phyloP scores from a whole-genome alignment of 2,113 vertebrate genomes.

The Phyllostomus discolor region DNA sequence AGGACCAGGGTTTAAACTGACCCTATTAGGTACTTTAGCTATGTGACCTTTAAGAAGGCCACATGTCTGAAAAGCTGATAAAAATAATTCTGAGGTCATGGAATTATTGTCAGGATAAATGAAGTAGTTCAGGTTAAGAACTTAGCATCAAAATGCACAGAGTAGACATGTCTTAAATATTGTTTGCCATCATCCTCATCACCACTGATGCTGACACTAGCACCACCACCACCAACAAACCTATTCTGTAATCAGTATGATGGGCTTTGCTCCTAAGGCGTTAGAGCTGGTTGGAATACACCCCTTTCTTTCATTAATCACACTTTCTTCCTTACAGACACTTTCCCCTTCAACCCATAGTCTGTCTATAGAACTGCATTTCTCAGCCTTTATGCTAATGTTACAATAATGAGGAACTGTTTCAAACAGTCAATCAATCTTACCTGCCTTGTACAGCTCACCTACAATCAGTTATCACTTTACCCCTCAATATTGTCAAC shows the following conservation, averaged over 20 bases:
- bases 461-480: neutral
- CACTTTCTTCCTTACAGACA: neutral
- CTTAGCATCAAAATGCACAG: neutral
- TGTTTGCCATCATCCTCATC: neutral
- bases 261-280: neutral
- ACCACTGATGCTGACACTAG: too few species aligned
- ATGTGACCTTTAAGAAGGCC: neutral
- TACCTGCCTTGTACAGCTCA: neutral
- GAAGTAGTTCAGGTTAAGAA: neutral
- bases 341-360: neutral
- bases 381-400: neutral
- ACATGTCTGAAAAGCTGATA: neutral
- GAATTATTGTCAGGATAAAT: neutral
- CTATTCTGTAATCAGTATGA: neutral
- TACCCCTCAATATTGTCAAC: neutral
- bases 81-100: neutral
- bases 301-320: neutral
- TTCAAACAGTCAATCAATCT: neutral
- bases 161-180: neutral
- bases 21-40: neutral
- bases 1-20: neutral
- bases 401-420: neutral
- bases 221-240: neutral
- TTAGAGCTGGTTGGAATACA: neutral
- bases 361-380: neutral